A percentile compares a stretch with the other conserved stretches of the same genome.
These are phyloP conservation scores for Ennomos quercinarius DNA, from an alignment of 2,888 invertebrate genomes.

Conservation along the genomic window DNA sequence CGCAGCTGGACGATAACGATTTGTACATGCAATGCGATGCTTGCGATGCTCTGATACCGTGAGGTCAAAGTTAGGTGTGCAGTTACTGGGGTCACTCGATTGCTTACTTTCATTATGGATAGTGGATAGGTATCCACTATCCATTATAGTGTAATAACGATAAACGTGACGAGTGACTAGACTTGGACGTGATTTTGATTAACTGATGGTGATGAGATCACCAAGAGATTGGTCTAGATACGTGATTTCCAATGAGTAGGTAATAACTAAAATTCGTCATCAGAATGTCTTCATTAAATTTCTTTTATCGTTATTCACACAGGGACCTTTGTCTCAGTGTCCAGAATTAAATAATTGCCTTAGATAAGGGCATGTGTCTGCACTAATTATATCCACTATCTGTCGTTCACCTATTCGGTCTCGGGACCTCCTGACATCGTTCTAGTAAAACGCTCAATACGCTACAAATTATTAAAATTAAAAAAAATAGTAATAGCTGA, in stretches of 20 bases:
- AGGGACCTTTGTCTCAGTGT: conserved; percentile 16
- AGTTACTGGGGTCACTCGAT: background rate
- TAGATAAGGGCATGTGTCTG: background rate
- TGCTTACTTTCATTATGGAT: background rate
- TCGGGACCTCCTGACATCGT: too few species aligned
- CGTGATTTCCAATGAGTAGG: too few species aligned
- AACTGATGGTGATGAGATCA: too few species aligned
- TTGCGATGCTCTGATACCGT: conserved; percentile 15
- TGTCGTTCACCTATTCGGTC: too few species aligned
- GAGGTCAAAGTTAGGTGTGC: conserved; percentile 22
- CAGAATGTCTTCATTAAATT: background rate
- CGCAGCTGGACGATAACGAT: conserved; percentile 25
- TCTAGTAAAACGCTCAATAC: too few species aligned
- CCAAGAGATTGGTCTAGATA: too few species aligned
- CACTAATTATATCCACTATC: background rate
- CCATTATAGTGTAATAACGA: too few species aligned
- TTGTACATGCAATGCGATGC: conserved; percentile 19
- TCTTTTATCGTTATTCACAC: background rate
- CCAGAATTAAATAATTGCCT: conserved; percentile 4
- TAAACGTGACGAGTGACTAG: too few species aligned
- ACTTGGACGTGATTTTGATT: too few species aligned
- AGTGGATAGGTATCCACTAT: too few species aligned
- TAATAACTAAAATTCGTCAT: background rate
- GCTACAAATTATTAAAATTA: too few species aligned
- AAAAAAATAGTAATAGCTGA: too few species aligned